Conservation (phyloP, 2,113 vertebrate genomes). For the Arenaria interpres region DNA sequence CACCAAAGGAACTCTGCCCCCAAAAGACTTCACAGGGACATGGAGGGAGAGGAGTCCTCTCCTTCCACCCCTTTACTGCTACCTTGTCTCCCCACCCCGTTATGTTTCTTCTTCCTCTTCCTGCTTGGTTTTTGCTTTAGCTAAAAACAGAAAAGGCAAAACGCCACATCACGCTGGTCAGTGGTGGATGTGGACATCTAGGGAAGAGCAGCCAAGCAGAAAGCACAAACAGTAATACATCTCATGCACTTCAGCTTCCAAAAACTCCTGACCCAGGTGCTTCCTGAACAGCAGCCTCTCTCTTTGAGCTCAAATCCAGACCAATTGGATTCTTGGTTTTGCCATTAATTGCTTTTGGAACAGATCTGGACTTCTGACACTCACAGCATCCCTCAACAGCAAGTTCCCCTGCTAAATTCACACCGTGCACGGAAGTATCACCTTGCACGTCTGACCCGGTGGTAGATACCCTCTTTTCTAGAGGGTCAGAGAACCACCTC, state of each 20-base stretch:
- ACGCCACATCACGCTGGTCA: fast-evolving
- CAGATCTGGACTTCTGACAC: neutral
- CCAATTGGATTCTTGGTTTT: neutral
- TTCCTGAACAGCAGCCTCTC: neutral
- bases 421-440: neutral
- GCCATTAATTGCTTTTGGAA: neutral
- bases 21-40: neutral
- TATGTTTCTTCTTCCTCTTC: neutral
- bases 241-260: neutral
- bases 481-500: neutral
- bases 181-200: neutral
- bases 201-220: neutral
- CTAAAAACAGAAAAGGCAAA: neutral
- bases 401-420: neutral
- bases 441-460: neutral
- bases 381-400: neutral
- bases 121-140: neutral
- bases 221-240: neutral
- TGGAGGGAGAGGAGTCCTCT: neutral
- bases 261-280: neutral
- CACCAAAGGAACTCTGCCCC: neutral
- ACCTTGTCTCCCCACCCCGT: neutral
- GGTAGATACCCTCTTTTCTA: neutral
- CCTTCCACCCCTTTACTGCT: neutral
- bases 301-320: neutral